Percentiles rank a stretch among this genome's conserved stretches.
These are phyloP conservation scores for Lithophane semibrunnea DNA, from an alignment of 2,888 invertebrate genomes.

Conservation along the genomic window DNA sequence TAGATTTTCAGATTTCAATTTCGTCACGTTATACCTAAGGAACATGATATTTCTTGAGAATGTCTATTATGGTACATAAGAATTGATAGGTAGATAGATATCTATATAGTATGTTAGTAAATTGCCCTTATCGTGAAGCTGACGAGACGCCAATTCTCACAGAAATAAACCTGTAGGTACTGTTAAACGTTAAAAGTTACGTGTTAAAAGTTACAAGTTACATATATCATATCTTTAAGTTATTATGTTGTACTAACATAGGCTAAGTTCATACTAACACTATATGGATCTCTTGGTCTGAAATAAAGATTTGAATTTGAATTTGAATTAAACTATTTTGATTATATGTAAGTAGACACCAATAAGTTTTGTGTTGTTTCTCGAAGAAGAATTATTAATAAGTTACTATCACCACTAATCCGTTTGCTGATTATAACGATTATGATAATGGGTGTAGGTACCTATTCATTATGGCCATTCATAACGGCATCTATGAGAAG, in stretches of 20 bases:
- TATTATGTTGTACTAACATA: no score
- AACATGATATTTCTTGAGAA: constrained; percentile 14
- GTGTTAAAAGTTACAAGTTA: no score
- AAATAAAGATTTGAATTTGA: no score
- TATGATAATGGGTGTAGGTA: not conserved
- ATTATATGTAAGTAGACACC: not conserved
- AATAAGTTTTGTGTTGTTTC: not conserved
- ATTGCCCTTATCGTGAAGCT: not conserved
- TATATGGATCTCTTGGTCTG: no score
- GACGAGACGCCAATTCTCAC: not conserved
- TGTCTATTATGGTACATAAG: not conserved
- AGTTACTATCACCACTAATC: not conserved
- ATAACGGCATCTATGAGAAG: not conserved
- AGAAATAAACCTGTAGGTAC: not conserved
- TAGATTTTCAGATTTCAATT: constrained; percentile 9
- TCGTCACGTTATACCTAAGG: not conserved
- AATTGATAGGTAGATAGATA: not conserved
- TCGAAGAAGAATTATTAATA: not conserved
- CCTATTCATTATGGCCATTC: not conserved
- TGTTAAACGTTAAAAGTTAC: no score
- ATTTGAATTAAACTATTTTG: constrained; percentile 3
- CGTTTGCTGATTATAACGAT: not conserved
- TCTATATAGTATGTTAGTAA: not conserved
- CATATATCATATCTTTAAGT: no score
- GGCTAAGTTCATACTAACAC: no score